phyloP scores from a whole-genome alignment of 92 coral and sea anemone species.

The Heteractis magnifica region DNA sequence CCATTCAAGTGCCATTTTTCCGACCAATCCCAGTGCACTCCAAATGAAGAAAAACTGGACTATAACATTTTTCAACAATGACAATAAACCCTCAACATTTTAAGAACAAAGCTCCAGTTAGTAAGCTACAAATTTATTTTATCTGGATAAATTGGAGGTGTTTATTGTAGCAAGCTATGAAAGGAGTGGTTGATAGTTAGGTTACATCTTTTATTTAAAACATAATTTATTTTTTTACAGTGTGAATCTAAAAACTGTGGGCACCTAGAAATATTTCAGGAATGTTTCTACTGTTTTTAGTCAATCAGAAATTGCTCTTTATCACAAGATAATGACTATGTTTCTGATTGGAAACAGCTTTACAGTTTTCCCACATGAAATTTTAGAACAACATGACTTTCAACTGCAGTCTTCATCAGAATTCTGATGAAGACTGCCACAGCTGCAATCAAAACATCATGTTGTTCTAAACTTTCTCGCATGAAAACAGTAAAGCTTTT shows the following conservation, averaged over 20 bases:
- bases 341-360: no score
- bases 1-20: background rate
- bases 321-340: no score
- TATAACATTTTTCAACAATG: background rate
- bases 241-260: background rate
- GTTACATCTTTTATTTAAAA: background rate
- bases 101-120: background rate
- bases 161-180: background rate
- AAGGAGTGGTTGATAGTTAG: background rate
- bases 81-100: background rate
- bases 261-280: no score
- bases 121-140: background rate
- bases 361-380: no score
- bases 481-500: no score
- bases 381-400: no score
- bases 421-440: no score
- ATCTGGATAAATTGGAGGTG: constrained; percentile 1
- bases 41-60: background rate
- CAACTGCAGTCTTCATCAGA: no score
- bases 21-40: background rate
- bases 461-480: no score
- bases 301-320: no score
- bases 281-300: no score
- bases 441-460: no score
- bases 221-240: background rate